Conservation (phyloP, 2,797 vertebrate species). For the Crax fasciolata region DNA sequence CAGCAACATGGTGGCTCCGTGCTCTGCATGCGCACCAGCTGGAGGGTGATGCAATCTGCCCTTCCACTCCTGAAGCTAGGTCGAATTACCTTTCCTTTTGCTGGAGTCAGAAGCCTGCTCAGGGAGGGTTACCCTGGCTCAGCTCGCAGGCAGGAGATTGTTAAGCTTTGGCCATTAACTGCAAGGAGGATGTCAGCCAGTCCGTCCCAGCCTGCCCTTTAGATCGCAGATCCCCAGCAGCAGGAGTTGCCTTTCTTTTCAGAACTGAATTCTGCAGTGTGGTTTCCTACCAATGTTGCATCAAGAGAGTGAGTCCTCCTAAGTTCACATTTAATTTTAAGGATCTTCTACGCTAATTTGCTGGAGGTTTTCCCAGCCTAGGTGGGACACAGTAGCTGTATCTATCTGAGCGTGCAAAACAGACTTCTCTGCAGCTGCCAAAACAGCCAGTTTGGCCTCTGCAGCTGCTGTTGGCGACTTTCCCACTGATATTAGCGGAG, state of each 20-base stretch:
- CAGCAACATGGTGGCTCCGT: fast-evolving
- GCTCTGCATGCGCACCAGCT: neutral
- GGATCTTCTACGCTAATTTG: neutral
- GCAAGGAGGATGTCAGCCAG: neutral
- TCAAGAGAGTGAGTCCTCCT: neutral
- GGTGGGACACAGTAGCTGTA: neutral
- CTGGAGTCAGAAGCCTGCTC: neutral
- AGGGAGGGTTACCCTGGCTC: neutral
- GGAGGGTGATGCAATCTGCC: neutral
- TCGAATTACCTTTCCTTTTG: neutral
- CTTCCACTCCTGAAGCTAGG: fast-evolving
- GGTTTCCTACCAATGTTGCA: neutral
- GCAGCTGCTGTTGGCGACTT: neutral
- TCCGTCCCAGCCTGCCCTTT: neutral
- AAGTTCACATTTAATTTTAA: neutral
- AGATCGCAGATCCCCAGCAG: neutral
- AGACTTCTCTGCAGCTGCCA: neutral
- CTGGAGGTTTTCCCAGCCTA: neutral
- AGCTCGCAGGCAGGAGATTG: neutral
- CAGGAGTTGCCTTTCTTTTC: neutral
- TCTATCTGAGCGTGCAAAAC: neutral
- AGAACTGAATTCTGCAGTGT: neutral
- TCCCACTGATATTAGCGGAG: neutral
- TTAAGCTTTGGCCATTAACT: neutral
- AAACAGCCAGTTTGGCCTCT: neutral